Percentiles rank a stretch among this genome's conserved stretches.
Evolutionary conservation across 1,140 invertebrate species (phyloP).

Genomic region (Trachymyrmex cornetzi): DNA sequence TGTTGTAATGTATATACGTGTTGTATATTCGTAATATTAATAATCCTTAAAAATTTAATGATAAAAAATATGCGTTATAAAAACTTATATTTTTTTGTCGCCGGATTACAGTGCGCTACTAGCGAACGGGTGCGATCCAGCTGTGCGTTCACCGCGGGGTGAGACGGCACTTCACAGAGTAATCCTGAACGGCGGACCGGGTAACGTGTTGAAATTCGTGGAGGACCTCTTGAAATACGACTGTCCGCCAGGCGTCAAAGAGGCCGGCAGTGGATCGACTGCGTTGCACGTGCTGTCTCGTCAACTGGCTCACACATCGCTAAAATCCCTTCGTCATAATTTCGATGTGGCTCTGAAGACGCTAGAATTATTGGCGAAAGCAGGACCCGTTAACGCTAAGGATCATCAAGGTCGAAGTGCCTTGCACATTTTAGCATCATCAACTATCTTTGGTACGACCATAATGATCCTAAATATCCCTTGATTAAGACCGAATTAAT

Average conservation of each 20-base stretch:
- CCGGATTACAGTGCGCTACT: slow-evolving; percentile 76
- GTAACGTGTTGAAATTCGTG: slow-evolving; percentile 80
- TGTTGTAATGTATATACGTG: neutral
- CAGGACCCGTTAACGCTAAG: slow-evolving; percentile 81
- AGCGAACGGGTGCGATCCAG: slow-evolving; percentile 83
- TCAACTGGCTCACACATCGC: slow-evolving; percentile 77
- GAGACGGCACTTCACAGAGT: slow-evolving; percentile 84
- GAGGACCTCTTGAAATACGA: slow-evolving; percentile 81
- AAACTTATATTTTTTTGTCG: neutral
- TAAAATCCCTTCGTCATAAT: slow-evolving; percentile 77
- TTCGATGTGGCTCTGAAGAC: slow-evolving; percentile 80
- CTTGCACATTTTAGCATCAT: slow-evolving; percentile 83
- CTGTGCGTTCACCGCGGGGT: slow-evolving; percentile 82
- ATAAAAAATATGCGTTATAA: neutral
- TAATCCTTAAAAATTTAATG: neutral
- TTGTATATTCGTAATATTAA: too few species aligned
- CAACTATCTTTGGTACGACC: slow-evolving; percentile 78
- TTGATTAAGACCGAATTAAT: neutral
- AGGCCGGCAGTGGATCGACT: slow-evolving; percentile 83
- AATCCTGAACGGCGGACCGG: slow-evolving; percentile 80
- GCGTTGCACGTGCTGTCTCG: slow-evolving; percentile 83
- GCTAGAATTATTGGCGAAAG: slow-evolving; percentile 80
- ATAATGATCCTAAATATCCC: too few species aligned
- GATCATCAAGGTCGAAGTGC: slow-evolving; percentile 84
- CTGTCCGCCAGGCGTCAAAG: slow-evolving; percentile 83